phyloP scores from a whole-genome alignment of 2,888 invertebrate species.

The Carpatolechia fugitivella region DNA sequence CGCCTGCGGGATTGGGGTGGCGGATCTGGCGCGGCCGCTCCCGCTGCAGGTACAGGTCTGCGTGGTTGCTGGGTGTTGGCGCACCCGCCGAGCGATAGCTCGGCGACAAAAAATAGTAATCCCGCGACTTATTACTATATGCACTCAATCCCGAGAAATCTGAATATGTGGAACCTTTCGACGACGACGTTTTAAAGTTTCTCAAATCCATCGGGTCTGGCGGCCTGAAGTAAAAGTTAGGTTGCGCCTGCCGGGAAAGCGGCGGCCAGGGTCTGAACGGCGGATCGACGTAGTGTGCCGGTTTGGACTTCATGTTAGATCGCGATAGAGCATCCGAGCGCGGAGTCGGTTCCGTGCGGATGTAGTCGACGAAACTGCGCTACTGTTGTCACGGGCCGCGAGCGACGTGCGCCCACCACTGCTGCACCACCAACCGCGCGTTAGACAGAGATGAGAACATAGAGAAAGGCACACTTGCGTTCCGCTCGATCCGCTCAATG shows the following conservation, averaged over 20 bases:
- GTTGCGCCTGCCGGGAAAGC: conserved; percentile 76
- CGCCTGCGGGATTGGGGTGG: conserved; percentile 43
- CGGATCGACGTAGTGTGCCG: conserved; percentile 71
- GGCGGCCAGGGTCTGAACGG: conserved; percentile 83
- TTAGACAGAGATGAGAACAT: conserved; percentile 72
- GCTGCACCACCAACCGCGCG: conserved; percentile 51
- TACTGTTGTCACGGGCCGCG: conserved; percentile 63
- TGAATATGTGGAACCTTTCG: conserved; percentile 70
- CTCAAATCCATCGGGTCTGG: conserved; percentile 72
- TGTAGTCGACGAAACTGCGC: conserved; percentile 66
- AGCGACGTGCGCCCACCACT: conserved; percentile 55
- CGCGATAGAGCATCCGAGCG: conserved; percentile 72
- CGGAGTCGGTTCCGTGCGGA: conserved; percentile 69
- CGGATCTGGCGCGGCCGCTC: conserved; percentile 71
- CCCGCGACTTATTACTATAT: conserved; percentile 67
- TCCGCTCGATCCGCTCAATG: conserved; percentile 68
- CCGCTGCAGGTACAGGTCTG: conserved; percentile 54
- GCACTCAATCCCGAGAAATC: conserved; percentile 75
- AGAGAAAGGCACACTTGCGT: conserved; percentile 73
- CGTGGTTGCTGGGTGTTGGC: conserved; percentile 63
- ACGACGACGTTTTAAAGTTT: conserved; percentile 68
- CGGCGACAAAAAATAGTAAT: conserved; percentile 83
- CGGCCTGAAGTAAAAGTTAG: conserved; percentile 73
- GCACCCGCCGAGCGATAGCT: conserved; percentile 84
- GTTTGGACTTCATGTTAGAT: conserved; percentile 83